These are phyloP conservation scores for Perizoma affinitatum DNA, from an alignment of 2,888 invertebrate species.

Conservation along the genomic window DNA sequence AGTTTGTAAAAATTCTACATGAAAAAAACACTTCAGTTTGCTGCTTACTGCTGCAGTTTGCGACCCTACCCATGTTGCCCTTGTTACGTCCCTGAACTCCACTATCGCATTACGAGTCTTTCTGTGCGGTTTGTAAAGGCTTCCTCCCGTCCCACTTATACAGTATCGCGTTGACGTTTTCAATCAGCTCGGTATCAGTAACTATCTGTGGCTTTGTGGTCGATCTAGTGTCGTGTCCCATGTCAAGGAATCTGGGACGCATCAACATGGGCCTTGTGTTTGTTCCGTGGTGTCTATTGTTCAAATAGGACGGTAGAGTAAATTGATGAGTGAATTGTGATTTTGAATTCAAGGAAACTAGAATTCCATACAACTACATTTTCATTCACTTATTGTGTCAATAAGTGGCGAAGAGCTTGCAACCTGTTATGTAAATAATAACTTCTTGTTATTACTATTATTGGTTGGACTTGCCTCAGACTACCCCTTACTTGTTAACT, in stretches of 20 bases:
- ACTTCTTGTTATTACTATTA: too few relatives aligned
- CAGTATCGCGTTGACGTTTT: slow-evolving; percentile 62
- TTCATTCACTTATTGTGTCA: too few relatives aligned
- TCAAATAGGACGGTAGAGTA: slow-evolving; percentile 6
- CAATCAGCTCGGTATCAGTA: slow-evolving; percentile 49
- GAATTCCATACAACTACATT: too few relatives aligned
- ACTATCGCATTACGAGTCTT: slow-evolving; percentile 69
- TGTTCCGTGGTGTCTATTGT: slow-evolving; percentile 22
- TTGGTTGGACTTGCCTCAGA: too few relatives aligned
- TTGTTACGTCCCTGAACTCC: slow-evolving; percentile 24
- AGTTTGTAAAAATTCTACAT: too few relatives aligned
- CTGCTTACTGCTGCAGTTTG: background rate
- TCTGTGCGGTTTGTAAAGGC: slow-evolving; percentile 74
- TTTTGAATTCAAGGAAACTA: too few relatives aligned
- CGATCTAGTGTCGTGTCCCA: slow-evolving; percentile 39
- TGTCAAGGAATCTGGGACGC: slow-evolving; percentile 38
- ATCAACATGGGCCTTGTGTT: slow-evolving; percentile 27
- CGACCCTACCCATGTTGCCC: background rate
- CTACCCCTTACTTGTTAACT: too few relatives aligned
- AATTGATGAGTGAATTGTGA: background rate
- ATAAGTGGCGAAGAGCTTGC: too few relatives aligned
- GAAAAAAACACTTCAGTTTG: too few relatives aligned
- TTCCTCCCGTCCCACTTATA: slow-evolving; percentile 68
- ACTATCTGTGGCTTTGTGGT: slow-evolving; percentile 40
- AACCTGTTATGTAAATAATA: too few relatives aligned